Evolutionary conservation across 2,888 invertebrate species (phyloP).

Genomic region (Cotesia congregata): DNA sequence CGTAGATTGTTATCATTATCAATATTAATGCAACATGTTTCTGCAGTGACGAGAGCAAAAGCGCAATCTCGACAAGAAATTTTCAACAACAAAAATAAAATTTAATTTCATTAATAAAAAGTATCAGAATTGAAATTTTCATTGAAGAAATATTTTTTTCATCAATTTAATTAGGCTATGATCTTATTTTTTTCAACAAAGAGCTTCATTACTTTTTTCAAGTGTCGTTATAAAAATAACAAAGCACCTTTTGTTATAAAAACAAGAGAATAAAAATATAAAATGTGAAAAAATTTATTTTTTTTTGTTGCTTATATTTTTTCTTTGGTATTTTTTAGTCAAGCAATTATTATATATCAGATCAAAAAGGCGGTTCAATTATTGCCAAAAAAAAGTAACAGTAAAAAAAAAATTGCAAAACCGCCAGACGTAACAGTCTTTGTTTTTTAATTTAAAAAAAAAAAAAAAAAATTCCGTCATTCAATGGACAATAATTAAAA

Average conservation of each 20-base stretch:
- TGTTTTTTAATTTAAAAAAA: constrained; percentile 10
- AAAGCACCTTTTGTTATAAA: constrained; percentile 14
- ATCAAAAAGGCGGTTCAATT: background rate
- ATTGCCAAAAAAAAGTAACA: background rate
- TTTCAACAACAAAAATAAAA: constrained; percentile 7
- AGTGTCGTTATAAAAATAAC: constrained; percentile 34
- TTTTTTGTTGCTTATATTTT: background rate
- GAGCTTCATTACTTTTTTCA: constrained; percentile 33
- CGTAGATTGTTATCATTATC: constrained; percentile 8
- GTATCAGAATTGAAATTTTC: background rate
- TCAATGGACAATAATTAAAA: background rate
- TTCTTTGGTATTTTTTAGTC: constrained; percentile 8
- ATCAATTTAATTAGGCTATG: background rate
- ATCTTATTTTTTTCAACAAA: constrained; percentile 8
- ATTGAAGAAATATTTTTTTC: background rate
- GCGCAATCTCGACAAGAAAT: constrained; percentile 30
- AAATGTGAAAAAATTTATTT: background rate
- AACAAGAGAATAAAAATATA: constrained; percentile 27
- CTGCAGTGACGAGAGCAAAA: constrained; percentile 38
- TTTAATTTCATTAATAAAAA: background rate
- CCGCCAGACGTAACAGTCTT: constrained; percentile 14
- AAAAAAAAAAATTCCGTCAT: background rate
- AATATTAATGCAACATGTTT: background rate
- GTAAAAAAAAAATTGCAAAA: constrained; percentile 11
- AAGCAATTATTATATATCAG: background rate